phyloP scores from a whole-genome alignment of 2,797 vertebrate genomes.

The Diplodus sargus region DNA sequence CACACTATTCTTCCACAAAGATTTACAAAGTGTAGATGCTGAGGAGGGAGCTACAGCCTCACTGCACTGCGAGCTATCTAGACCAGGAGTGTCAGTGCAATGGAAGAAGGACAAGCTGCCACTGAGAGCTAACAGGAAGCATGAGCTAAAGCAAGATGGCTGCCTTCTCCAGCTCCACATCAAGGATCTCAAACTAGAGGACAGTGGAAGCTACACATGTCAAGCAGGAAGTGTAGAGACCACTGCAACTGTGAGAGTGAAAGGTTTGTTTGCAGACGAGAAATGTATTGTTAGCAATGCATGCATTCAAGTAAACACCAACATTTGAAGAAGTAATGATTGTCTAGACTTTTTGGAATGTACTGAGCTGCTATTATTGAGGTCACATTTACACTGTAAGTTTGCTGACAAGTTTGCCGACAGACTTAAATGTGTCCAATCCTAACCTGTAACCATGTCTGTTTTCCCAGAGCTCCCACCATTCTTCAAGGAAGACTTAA shows the following conservation, averaged over 20 bases:
- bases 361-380: too few species aligned
- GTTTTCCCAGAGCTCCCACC: constrained; percentile 78
- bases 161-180: constrained; percentile 83
- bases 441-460: too few species aligned
- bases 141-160: constrained; percentile 84
- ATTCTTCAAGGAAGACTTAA: constrained; percentile 83
- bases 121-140: constrained; percentile 84
- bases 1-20: constrained; percentile 53
- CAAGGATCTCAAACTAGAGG: constrained; percentile 82
- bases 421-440: too few species aligned
- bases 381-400: too few species aligned
- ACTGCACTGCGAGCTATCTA: constrained; percentile 81
- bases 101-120: constrained; percentile 88
- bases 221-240: constrained; percentile 68
- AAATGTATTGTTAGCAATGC: too few species aligned
- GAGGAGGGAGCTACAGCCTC: constrained; percentile 82
- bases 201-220: constrained; percentile 88
- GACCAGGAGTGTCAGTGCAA: constrained; percentile 66
- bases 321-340: too few species aligned
- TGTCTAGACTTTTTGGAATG: too few species aligned
- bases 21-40: constrained; percentile 80
- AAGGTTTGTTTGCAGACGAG: constrained; percentile 50
- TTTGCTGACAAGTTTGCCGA: too few species aligned
- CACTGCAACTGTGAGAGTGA: constrained; percentile 64
- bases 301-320: too few species aligned